These are phyloP conservation scores for Xestia c-nigrum DNA, from an alignment of 2,888 invertebrate species.

Conservation along the genomic window DNA sequence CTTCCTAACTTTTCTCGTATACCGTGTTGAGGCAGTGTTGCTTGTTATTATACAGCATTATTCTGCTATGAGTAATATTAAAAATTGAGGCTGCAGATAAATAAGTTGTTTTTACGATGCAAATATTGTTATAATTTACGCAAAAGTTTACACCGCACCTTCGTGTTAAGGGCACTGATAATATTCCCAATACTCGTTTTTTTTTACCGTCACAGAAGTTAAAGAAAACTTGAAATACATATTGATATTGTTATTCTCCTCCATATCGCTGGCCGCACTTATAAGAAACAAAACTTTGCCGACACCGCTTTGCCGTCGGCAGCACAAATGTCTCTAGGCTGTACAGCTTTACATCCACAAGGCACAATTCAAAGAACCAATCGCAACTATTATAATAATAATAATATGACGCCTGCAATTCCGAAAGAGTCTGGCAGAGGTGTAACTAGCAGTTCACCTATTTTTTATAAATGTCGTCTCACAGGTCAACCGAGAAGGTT, in stretches of 20 bases:
- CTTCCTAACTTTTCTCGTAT: slow-evolving; percentile 1
- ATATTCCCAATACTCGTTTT: not conserved
- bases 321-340: not conserved
- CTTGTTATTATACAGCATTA: not conserved
- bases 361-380: not conserved
- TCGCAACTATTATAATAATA: too few relatives aligned
- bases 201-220: not conserved
- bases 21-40: not conserved
- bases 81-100: not conserved
- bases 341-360: not conserved
- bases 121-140: not conserved
- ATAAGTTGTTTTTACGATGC: not conserved
- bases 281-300: not conserved
- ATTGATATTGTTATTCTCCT: not conserved
- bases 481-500: too few relatives aligned
- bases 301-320: not conserved
- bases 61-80: not conserved
- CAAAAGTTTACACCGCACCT: not conserved
- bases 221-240: not conserved
- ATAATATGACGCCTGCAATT: not conserved
- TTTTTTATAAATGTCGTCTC: too few relatives aligned
- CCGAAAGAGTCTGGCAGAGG: not conserved
- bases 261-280: not conserved
- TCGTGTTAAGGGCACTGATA: not conserved
- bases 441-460: not conserved